A percentile compares a stretch with the other conserved stretches of the same genome.
These are phyloP conservation scores for Cossypha heuglini DNA, from an alignment of 2,797 vertebrate genomes.

Conservation along the genomic window DNA sequence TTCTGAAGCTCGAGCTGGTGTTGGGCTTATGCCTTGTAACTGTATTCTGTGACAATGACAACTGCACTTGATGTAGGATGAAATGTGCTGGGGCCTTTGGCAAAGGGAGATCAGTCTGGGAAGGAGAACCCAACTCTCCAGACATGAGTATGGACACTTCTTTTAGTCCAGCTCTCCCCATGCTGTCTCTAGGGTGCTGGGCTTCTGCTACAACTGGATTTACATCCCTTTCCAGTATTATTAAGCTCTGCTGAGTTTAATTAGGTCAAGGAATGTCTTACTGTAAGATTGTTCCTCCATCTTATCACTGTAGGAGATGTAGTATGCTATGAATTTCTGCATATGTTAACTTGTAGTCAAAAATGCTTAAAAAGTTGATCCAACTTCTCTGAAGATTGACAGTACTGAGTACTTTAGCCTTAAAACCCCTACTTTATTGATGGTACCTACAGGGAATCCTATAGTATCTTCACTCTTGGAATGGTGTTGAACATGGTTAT, in stretches of 20 bases:
- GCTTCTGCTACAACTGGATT: conserved; percentile 1
- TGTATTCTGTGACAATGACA: neutral
- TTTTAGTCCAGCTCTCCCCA: neutral
- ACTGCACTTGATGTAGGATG: neutral
- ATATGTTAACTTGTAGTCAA: conserved; percentile 32
- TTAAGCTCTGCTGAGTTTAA: neutral
- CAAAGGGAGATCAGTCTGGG: neutral
- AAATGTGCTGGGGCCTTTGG: neutral
- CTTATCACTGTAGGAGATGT: neutral
- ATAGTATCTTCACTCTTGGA: neutral
- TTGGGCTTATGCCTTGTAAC: neutral
- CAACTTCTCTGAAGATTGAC: neutral
- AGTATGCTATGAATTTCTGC: conserved; percentile 18
- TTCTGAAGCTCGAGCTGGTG: neutral
- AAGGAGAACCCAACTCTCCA: neutral
- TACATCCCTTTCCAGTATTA: neutral
- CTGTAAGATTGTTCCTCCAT: neutral
- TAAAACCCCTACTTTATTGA: neutral
- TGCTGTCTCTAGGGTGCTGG: neutral
- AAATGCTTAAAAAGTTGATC: conserved; percentile 24
- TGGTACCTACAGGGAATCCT: neutral
- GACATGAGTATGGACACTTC: neutral
- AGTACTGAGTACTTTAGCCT: conserved; percentile 51
- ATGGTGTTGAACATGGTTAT: neutral
- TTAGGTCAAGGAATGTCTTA: conserved; percentile 40